Evolutionary conservation across 2,797 vertebrate species (phyloP), one percentile per base, ranked within the genome.

Genomic region (Pristis pectinata): DNA sequence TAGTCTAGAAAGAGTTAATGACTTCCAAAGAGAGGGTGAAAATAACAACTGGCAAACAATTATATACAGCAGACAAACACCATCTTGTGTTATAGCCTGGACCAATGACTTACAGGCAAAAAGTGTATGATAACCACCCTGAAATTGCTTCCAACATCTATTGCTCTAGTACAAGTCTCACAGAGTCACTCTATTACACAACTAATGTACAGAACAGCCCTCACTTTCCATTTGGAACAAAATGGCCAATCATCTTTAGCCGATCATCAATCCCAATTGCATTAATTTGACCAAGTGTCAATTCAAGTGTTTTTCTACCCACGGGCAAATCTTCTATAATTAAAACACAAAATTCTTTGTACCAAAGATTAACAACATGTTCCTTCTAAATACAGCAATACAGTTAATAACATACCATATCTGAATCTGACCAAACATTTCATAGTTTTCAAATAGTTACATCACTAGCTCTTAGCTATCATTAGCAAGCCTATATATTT

Each of bases 211-310:
- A 64, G 56, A 22, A 61, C n/a, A 24, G 1, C 27, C 49, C 11
- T 24, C 27, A 72, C 22, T 76, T 19, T 44, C 49, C 44, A 76
- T 53, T 74, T 94, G 27, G 41, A 74, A n/a, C n/a, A n/a, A n/a
- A n/a, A 15, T 34, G 49, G 44, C 27, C 56, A 72, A 19, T 74
- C 93, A 34, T 93, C 41, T 49, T 93, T 9, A 44, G 1, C 24
- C 93, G 67, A 49, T 76, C 70, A 76, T 53, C 70, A 94, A 94
- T 74, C 44, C 27, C 1, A 70, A 94, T 94, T 94, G 30, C 30
- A 91, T 74, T 94, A 94, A 30, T 76, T 93, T 93, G 70, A 53
- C 70, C 92, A 94, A 74, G 94, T 94, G 76, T 93, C 61, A 2
- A 70, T 56, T 61, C 53, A 87, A 70, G 64, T 44, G 17, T 70